A percentile compares a stretch with the other conserved stretches of the same genome.
phyloP scores from a whole-genome alignment of 2,797 vertebrate genomes.

The Dendrocincla tyrannina region DNA sequence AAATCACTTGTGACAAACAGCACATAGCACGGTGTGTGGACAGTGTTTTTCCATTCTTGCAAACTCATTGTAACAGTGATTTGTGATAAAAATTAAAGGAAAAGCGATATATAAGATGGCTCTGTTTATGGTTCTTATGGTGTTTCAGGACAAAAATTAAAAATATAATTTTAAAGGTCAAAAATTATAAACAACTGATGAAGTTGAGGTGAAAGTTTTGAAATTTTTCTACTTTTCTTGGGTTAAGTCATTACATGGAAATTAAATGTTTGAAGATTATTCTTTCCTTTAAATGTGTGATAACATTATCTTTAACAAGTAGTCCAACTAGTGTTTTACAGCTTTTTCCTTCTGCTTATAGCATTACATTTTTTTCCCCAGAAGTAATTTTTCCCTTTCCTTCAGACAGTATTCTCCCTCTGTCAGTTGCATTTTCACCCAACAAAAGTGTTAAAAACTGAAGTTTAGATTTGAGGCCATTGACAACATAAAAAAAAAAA shows the following conservation, averaged over 20 bases:
- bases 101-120: neutral
- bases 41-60: neutral
- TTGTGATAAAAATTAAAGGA: neutral
- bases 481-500: neutral
- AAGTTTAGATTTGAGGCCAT: neutral
- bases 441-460: neutral
- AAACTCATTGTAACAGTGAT: neutral
- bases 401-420: neutral
- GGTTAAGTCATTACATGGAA: neutral
- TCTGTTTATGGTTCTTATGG: neutral
- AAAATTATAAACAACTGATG: neutral
- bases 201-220: neutral
- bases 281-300: neutral
- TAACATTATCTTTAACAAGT: neutral
- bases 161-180: neutral
- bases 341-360: neutral
- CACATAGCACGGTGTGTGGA: fast-evolving
- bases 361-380: neutral
- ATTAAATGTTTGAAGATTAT: neutral
- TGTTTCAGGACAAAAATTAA: neutral
- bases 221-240: neutral
- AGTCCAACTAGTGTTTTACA: neutral
- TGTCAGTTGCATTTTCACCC: neutral
- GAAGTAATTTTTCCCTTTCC: neutral
- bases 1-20: neutral